Conservation (phyloP, 1,140 invertebrate species). For the Pachypeltis micranthus region DNA sequence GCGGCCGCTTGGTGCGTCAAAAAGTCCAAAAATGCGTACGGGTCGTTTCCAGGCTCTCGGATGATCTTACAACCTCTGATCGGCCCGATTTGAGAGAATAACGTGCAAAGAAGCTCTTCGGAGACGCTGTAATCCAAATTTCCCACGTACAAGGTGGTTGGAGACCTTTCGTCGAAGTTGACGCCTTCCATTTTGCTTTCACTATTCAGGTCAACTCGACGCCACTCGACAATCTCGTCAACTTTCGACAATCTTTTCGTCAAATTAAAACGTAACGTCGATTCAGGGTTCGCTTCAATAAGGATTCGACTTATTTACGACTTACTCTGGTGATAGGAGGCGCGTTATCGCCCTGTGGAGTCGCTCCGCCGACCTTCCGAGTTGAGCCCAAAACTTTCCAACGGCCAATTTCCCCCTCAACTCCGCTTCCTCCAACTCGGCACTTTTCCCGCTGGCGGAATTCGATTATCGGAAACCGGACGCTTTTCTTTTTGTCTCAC, state of each 20-base stretch:
- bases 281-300: too few relatives aligned
- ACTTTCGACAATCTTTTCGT: too few relatives aligned
- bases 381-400: too few relatives aligned
- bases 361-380: background rate
- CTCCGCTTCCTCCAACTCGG: too few relatives aligned
- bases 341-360: background rate
- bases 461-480: too few relatives aligned
- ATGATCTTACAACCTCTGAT: slow-evolving; percentile 98
- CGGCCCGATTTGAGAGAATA: slow-evolving; percentile 90
- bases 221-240: too few relatives aligned
- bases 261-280: too few relatives aligned
- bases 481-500: too few relatives aligned
- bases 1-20: slow-evolving; percentile 83
- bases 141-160: slow-evolving; percentile 88
- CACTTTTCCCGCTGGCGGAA: too few relatives aligned
- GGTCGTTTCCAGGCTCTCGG: slow-evolving; percentile 89
- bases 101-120: slow-evolving; percentile 83
- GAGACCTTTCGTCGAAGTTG: slow-evolving; percentile 60
- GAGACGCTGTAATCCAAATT: slow-evolving; percentile 87
- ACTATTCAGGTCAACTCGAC: background rate
- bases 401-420: too few relatives aligned
- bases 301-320: too few relatives aligned
- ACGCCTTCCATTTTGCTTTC: background rate
- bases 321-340: background rate
- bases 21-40: slow-evolving; percentile 97